Conservation (phyloP, 2,113 vertebrate genomes). For the Bettongia penicillata region DNA sequence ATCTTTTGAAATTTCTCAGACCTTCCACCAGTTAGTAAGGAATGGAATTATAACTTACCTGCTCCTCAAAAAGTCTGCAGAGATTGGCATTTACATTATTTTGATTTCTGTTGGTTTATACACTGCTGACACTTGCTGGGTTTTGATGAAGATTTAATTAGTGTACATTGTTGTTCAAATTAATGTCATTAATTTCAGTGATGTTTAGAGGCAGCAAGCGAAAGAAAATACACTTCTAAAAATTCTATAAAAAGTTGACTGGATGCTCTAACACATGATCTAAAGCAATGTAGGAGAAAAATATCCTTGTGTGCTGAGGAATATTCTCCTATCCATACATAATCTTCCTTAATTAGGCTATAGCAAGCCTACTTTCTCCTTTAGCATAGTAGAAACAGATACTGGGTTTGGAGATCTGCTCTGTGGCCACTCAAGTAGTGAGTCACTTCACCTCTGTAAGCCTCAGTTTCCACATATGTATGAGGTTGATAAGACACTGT, state of each 20-base stretch:
- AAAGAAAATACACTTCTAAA: conserved; percentile 56
- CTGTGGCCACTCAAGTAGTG: background rate
- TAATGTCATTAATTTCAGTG: conserved; percentile 30
- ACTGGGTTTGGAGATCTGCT: background rate
- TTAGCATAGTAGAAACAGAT: background rate
- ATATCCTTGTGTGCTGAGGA: background rate
- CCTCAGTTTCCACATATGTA: background rate
- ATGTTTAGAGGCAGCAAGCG: conserved; percentile 48
- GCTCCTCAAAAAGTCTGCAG: conserved; percentile 15
- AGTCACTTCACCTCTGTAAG: background rate
- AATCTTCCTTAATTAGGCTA: background rate
- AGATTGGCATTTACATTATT: conserved; percentile 47
- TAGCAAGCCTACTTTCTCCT: background rate
- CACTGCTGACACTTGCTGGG: conserved; percentile 29
- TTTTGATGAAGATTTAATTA: conserved; percentile 56
- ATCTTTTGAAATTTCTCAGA: conserved; percentile 46
- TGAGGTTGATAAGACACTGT: background rate
- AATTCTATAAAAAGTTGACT: conserved; percentile 46
- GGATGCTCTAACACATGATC: background rate
- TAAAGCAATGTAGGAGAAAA: background rate
- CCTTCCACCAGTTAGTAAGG: conserved; percentile 54
- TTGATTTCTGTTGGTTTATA: conserved; percentile 46
- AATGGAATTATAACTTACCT: conserved; percentile 62
- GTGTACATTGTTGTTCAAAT: conserved; percentile 21
- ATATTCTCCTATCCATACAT: background rate